Base-by-base conservation (phyloP, 2,888 invertebrate genomes). In the Drosophila borealis region DNA sequence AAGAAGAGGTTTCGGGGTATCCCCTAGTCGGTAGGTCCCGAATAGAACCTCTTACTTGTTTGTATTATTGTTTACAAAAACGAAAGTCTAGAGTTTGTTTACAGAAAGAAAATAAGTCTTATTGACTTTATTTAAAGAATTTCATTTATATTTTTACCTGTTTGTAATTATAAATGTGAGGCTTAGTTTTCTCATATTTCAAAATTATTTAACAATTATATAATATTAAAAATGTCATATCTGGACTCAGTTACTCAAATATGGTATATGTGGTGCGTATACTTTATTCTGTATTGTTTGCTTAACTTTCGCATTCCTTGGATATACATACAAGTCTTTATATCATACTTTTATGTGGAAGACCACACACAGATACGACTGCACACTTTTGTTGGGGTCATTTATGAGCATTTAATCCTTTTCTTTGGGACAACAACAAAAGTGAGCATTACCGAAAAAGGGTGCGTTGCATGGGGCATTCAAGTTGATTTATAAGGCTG, bases 391-490 rank as follows among this genome's bases (percentile, higher is more conserved):
- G 51, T 37, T 55, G 57, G 63, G 78, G 55, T 78, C 88, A 81
- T 63, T 78, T 87, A 81, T 64, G 81, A 71, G 61, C 70, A 81
- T 81, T 88, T 81, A 83, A 83, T 83, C 82, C 82, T 88, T 88
- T 88, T 67, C 66, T 70, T 62, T 66, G 56, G 37, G 42, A 59
- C 61, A 61, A 54, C 50, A 41, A 33, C 25, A 37, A 53, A 48
- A 71, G 50, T 50, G 53, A 57, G 45, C 57, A 57, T 57, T 53
- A 54, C 34, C 61, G 50, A 67, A 76, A 81, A 77, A 85, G 77
- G 88, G 88, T 75, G 82, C 71, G 78, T 68, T 80, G 29, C 69
- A 69, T 73, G 83, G 75, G 70, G 70, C 68, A 82, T 67, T 70
- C 64, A 46, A 75, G 63, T 81, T 88, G 88, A 82, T 82, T 82